Conservation (phyloP, 2,888 invertebrate genomes). For the Copidosoma aretas region DNA sequence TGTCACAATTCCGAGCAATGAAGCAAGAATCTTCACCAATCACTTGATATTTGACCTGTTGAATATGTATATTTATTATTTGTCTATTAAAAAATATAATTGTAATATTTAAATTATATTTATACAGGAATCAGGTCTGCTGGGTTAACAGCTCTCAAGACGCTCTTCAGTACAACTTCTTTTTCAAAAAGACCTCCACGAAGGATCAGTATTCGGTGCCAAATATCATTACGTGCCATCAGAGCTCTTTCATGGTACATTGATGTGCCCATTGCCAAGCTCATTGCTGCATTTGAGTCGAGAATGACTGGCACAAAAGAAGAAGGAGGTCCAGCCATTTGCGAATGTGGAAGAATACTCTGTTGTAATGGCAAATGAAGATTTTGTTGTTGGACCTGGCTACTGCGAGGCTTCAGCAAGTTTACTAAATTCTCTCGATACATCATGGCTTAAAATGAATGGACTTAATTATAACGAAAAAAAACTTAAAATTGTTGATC, state of each 20-base stretch:
- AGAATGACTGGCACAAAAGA: conserved; percentile 35
- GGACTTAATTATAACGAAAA: too few relatives aligned
- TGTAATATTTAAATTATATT: too few relatives aligned
- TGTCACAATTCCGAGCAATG: conserved; percentile 63
- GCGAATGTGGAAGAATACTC: too few relatives aligned
- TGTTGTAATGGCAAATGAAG: too few relatives aligned
- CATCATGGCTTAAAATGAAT: too few relatives aligned
- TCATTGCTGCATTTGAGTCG: conserved; percentile 51
- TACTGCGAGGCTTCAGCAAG: too few relatives aligned
- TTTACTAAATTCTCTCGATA: too few relatives aligned
- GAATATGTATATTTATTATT: too few relatives aligned
- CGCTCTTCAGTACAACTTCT: conserved; percentile 60
- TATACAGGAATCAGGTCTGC: conserved; percentile 65
- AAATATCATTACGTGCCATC: conserved; percentile 56
- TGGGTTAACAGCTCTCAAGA: conserved; percentile 63
- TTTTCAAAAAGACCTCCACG: conserved; percentile 56
- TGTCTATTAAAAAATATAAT: too few relatives aligned
- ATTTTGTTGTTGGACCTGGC: too few relatives aligned
- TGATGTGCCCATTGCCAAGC: conserved; percentile 46
- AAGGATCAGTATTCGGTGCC: conserved; percentile 56
- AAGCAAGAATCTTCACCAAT: conserved; percentile 60
- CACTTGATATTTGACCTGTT: conserved; percentile 59
- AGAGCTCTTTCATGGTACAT: conserved; percentile 53
- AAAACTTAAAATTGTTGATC: too few relatives aligned
- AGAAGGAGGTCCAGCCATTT: too few relatives aligned